These are phyloP conservation scores for Prietella phreatophila DNA, from an alignment of 2,113 vertebrate species.

Conservation along the genomic window DNA sequence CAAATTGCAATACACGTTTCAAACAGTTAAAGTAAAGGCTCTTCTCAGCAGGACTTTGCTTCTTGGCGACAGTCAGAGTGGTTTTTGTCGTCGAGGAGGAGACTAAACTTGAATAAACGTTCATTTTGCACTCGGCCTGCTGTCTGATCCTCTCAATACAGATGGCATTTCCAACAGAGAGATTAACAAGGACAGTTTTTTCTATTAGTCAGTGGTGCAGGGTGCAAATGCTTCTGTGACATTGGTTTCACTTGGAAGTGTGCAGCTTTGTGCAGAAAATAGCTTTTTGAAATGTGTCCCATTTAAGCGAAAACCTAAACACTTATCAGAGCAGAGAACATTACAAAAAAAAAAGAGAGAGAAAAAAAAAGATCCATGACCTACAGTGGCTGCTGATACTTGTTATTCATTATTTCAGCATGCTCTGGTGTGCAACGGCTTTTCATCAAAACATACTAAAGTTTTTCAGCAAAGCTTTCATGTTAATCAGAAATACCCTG, in stretches of 20 bases:
- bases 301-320: slow-evolving; percentile 16
- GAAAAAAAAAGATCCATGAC: neutral
- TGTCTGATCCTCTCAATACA: slow-evolving; percentile 24
- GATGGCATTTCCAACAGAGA: slow-evolving; percentile 43
- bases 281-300: slow-evolving; percentile 26
- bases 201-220: slow-evolving; percentile 29
- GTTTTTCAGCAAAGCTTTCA: neutral
- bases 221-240: slow-evolving; percentile 17
- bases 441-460: neutral
- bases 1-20: neutral
- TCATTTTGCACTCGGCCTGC: slow-evolving; percentile 23
- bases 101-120: slow-evolving; percentile 38
- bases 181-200: slow-evolving; percentile 40
- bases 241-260: slow-evolving; percentile 25
- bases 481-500: neutral
- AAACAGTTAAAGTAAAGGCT: slow-evolving; percentile 14
- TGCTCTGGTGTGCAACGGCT: neutral
- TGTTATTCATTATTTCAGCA: neutral
- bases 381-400: neutral
- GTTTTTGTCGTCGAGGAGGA: neutral
- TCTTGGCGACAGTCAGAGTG: neutral
- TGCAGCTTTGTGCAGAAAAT: slow-evolving; percentile 13
- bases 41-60: neutral
- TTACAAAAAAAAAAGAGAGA: neutral
- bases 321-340: neutral